Conservation (phyloP, 2,797 vertebrate species). For the Gambusia yucatana region DNA sequence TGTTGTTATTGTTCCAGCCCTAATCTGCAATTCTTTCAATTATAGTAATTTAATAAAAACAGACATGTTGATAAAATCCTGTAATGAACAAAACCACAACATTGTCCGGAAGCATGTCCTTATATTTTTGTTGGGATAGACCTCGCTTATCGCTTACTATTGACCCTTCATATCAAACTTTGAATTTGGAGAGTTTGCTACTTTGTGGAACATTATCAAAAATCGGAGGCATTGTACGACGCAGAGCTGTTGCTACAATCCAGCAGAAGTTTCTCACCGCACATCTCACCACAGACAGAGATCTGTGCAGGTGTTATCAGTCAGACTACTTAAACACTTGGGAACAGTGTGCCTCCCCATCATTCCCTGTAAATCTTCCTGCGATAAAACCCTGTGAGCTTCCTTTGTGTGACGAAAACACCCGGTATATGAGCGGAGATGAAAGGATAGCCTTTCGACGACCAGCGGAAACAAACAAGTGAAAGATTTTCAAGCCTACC, state of each 20-base stretch:
- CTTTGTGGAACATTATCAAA: constrained; percentile 17
- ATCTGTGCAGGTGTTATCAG: constrained; percentile 68
- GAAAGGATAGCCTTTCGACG: constrained; percentile 71
- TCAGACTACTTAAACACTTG: constrained; percentile 61
- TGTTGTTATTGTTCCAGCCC: neutral
- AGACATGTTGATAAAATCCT: neutral
- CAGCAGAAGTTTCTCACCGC: constrained; percentile 36
- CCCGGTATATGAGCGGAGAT: constrained; percentile 70
- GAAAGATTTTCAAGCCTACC: constrained; percentile 43
- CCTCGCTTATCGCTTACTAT: neutral
- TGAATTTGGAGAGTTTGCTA: neutral
- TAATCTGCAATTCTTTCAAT: neutral
- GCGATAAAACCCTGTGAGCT: constrained; percentile 59
- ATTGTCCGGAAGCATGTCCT: neutral
- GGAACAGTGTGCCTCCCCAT: constrained; percentile 40
- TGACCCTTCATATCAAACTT: neutral
- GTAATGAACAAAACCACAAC: neutral
- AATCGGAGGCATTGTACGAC: constrained; percentile 12
- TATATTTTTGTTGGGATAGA: neutral
- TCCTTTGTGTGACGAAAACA: constrained; percentile 66
- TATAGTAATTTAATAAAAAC: neutral
- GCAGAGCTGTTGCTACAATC: constrained; percentile 30
- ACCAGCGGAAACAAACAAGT: constrained; percentile 74
- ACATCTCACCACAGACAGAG: constrained; percentile 49
- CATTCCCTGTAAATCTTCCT: constrained; percentile 65